phyloP scores from a whole-genome alignment of 2,113 vertebrate species.

The Aphyosemion australe region DNA sequence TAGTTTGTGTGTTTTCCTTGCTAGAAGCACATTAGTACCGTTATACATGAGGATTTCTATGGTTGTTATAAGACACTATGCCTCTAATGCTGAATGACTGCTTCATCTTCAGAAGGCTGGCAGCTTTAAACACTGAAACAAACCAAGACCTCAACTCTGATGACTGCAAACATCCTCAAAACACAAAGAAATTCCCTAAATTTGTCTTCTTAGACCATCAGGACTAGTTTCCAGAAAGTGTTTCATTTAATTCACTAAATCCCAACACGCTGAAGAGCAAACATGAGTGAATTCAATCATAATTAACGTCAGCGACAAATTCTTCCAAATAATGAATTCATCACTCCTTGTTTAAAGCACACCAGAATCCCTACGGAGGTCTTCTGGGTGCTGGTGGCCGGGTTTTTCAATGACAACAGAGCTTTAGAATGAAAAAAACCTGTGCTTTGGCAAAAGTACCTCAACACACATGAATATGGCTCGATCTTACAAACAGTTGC shows the following conservation, averaged over 20 bases:
- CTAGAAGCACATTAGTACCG: conserved; percentile 30
- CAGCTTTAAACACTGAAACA: conserved; percentile 15
- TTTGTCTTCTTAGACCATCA: neutral
- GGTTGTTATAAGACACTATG: conserved; percentile 70
- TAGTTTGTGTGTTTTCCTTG: neutral
- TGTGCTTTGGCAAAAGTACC: conserved; percentile 54
- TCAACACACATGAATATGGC: conserved; percentile 39
- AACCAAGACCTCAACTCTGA: conserved; percentile 13
- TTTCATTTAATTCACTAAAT: neutral
- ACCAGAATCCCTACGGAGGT: neutral
- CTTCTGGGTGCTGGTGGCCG: neutral
- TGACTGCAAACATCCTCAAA: neutral
- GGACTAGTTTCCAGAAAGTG: neutral
- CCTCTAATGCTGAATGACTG: conserved; percentile 53
- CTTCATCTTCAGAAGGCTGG: conserved; percentile 55
- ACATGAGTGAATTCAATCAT: conserved; percentile 5
- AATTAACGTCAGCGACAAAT: conserved; percentile 2
- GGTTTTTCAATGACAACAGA: conserved; percentile 5
- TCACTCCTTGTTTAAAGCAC: conserved; percentile 2
- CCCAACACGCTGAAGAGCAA: neutral
- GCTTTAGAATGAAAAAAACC: conserved; percentile 11
- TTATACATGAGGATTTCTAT: conserved; percentile 49
- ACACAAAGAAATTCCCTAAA: conserved; percentile 3
- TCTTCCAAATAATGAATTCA: neutral
- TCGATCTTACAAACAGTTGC: conserved; percentile 14